Base-by-base conservation (phyloP, 2,797 vertebrate species). In the Sitta carolinensis region DNA sequence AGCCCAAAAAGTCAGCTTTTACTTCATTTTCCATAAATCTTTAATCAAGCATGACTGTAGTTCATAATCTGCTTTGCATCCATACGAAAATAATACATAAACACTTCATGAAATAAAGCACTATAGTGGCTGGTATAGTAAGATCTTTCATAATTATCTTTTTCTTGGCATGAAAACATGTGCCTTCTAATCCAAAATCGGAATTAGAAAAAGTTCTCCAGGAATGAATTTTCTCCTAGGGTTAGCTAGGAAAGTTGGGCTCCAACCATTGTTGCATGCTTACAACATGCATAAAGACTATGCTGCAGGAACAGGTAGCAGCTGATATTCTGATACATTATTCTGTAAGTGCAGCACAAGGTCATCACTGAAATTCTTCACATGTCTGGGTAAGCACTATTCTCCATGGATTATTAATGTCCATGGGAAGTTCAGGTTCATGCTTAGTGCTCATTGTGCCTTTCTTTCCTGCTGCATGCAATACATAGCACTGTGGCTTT, bases 241-340 rank as follows among this genome's bases (percentile, higher is more conserved):
- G 36, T 51, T 87, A 62, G 42, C 23, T 45, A 63, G 43, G 42
- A 50, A 84, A 90, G 27, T 55, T 74, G 32, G 54, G 45, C 26
- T 61, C 7, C 36, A n/a, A 13, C 47, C 32, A 36, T 59, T 55
- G 16, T 75, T 77, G 30, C 52, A 38, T 10, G 5, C 36, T 26
- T 50, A 34, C 34, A 64, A 19, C 34, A 30, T 54, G 82, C 95
- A 78, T 54, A 64, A 91, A 94, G 82, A 67, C 92, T 73, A 10
- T 82, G 89, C 84, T 78, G 61, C 55, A 64, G 73, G 69, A 79
- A 34, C 29, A 68, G 84, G 83, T 40, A 89, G 57, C 87, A 94
- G 93, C 91, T 96, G 88, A 86, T 92, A 91, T 79, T 94, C 80
- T 91, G 47, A 84, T 30, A 25, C 26, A 52, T 88, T 78, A 87